phyloP scores from a whole-genome alignment of 2,888 invertebrate species.

The Conistra vaccinii region DNA sequence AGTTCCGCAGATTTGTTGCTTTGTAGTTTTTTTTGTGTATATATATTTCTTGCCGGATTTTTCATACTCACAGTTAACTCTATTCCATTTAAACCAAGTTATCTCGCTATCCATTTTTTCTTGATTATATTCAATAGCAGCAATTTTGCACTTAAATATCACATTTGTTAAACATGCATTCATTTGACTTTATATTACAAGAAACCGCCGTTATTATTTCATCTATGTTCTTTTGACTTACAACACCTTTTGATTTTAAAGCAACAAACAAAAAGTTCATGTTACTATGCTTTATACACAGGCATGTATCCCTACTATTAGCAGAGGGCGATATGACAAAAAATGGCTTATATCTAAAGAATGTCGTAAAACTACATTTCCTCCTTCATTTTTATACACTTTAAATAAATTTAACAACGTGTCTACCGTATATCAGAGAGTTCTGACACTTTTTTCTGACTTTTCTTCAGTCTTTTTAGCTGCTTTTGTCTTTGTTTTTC shows the following conservation, averaged over 20 bases:
- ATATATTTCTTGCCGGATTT: conserved; percentile 30
- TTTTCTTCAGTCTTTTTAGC: conserved; percentile 15
- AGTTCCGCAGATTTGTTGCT: conserved; percentile 34
- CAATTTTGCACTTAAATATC: conserved; percentile 37
- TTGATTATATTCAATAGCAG: conserved; percentile 26
- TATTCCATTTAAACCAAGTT: conserved; percentile 42
- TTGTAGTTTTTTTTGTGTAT: conserved; percentile 39
- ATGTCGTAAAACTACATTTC: conserved; percentile 45
- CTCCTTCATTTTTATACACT: conserved; percentile 43
- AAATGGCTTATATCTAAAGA: conserved; percentile 37
- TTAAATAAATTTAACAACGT: conserved; percentile 33
- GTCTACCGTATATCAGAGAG: conserved; percentile 19
- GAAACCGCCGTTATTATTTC: conserved; percentile 36
- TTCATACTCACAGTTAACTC: conserved; percentile 33
- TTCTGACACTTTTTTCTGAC: conserved; percentile 2
- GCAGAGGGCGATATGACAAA: conserved; percentile 40
- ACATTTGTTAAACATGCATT: conserved; percentile 47
- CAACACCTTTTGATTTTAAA: conserved; percentile 37
- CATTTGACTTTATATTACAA: conserved; percentile 39
- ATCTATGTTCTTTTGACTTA: conserved; percentile 32
- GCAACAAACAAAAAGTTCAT: conserved; percentile 41
- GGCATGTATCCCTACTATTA: conserved; percentile 44
- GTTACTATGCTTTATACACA: conserved; percentile 49
- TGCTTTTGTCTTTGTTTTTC: conserved; percentile 13
- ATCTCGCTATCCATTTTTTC: conserved; percentile 28